Conservation (phyloP, 2,888 invertebrate species). For the Allolobophora icterica region DNA sequence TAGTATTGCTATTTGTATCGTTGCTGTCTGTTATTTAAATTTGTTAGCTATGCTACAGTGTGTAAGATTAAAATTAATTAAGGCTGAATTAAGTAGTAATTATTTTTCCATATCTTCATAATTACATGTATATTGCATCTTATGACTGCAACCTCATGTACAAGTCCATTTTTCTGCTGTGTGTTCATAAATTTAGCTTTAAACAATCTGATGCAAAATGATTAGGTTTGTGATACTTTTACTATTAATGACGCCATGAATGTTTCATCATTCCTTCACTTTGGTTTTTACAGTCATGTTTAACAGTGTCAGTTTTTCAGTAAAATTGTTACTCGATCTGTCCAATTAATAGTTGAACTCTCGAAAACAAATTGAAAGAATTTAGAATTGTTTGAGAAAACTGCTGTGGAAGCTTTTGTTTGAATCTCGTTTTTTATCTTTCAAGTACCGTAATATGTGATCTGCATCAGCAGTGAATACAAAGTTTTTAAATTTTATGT, state of each 20-base stretch:
- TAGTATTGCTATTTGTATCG: too few species aligned
- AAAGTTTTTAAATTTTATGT: neutral
- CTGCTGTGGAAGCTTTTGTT: neutral
- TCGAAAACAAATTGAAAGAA: neutral
- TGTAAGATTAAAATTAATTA: neutral
- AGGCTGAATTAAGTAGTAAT: neutral
- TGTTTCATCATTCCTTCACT: conserved; percentile 2
- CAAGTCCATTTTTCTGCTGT: neutral
- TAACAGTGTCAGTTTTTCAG: neutral
- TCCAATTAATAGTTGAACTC: neutral
- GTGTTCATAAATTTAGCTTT: neutral
- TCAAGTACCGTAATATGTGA: neutral
- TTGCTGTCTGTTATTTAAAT: neutral
- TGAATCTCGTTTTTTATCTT: neutral
- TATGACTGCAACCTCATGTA: neutral
- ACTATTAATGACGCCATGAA: neutral
- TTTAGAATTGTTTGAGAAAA: neutral
- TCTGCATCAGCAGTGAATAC: neutral
- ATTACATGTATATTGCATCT: neutral
- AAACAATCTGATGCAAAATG: neutral
- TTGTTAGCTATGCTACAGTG: too few species aligned
- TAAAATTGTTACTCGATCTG: too few species aligned
- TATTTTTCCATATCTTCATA: neutral
- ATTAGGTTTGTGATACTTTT: neutral
- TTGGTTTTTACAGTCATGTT: neutral